These are phyloP conservation scores for Poecilia gillii DNA, from an alignment of 2,797 vertebrate species.

Conservation along the genomic window DNA sequence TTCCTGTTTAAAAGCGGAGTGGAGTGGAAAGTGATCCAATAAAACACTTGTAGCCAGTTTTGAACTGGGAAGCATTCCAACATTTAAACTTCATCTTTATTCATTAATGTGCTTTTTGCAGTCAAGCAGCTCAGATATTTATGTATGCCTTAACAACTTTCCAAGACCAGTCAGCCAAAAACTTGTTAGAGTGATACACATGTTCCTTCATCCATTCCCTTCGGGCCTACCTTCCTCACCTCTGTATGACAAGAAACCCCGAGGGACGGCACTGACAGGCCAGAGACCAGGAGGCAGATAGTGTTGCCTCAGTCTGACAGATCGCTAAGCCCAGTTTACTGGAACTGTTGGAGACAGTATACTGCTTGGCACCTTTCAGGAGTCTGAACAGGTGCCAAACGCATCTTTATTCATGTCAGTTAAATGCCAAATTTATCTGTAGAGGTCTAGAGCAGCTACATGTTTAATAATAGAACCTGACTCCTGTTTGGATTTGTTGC, in stretches of 20 bases:
- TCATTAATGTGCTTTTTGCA: not conserved
- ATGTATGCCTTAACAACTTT: not conserved
- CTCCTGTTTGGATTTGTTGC: not conserved
- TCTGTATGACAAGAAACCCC: not conserved
- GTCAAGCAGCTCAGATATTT: not conserved
- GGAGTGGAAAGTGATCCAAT: not conserved
- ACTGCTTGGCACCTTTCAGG: not conserved
- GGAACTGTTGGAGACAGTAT: not conserved
- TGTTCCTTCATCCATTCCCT: not conserved
- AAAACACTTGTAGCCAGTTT: not conserved
- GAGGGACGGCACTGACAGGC: not conserved
- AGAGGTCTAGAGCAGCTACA: not conserved
- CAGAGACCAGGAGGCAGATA: not conserved
- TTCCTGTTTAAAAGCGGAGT: too few relatives aligned
- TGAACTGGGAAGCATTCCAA: not conserved
- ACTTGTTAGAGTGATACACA: not conserved
- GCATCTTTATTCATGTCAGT: not conserved
- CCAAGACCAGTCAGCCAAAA: not conserved
- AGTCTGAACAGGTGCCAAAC: not conserved
- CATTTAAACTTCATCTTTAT: not conserved
- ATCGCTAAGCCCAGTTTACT: not conserved
- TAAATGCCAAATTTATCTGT: not conserved
- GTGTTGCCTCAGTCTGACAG: not conserved
- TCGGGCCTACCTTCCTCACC: not conserved
- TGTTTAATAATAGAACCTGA: not conserved